Percentiles rank a stretch among this genome's conserved stretches.
phyloP scores from a whole-genome alignment of 2,797 vertebrate species.

The Notoglanidium macrostoma region DNA sequence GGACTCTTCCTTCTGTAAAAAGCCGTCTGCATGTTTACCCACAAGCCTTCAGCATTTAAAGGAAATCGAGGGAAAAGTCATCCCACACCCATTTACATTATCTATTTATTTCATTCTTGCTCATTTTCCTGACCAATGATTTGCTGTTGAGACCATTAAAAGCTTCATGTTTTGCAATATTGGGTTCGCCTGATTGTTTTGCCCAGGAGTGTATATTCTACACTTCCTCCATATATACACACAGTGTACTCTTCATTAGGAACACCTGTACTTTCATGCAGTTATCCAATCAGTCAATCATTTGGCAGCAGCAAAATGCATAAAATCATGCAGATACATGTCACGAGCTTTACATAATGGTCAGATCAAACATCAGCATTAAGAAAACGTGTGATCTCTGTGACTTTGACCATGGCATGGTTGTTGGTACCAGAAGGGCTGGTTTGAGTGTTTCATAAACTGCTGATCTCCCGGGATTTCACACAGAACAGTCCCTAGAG shows the following conservation, averaged over 20 bases:
- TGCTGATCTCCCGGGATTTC: background rate
- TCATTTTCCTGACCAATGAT: no score
- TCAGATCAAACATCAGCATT: background rate
- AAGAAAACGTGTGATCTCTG: background rate
- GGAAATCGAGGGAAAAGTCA: no score
- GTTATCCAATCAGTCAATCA: no score
- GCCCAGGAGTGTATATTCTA: no score
- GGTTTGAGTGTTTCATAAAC: background rate
- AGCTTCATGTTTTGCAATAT: no score
- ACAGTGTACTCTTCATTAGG: background rate
- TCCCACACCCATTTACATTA: no score
- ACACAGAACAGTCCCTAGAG: background rate
- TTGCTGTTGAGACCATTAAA: no score
- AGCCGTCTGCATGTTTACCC: no score
- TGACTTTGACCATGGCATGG: background rate
- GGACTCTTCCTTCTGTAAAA: no score
- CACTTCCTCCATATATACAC: background rate
- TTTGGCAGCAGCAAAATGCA: background rate
- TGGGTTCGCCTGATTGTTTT: no score
- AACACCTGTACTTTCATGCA: background rate
- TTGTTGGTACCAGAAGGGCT: background rate
- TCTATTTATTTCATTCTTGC: no score
- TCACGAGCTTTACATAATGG: background rate
- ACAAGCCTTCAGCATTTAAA: no score
- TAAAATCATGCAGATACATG: background rate